Conservation (phyloP, 2,113 vertebrate species). For the Heptranchias perlo region DNA sequence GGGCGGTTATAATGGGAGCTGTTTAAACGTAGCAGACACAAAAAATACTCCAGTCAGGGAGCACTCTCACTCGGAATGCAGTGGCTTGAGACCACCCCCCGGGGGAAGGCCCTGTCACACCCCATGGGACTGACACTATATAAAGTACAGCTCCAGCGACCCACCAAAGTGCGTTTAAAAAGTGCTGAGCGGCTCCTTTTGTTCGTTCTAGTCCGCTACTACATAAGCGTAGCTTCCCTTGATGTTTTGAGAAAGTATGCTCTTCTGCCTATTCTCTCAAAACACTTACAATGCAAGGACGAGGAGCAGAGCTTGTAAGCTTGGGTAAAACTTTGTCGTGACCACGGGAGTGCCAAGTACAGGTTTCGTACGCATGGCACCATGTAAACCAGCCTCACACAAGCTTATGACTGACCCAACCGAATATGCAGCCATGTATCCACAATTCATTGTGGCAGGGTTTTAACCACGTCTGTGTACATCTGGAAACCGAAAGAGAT, state of each 20-base stretch:
- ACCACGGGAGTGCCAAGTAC: neutral
- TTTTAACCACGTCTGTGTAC: neutral
- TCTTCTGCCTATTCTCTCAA: neutral
- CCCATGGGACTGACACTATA: neutral
- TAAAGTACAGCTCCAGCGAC: neutral
- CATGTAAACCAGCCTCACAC: neutral
- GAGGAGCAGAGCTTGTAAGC: neutral
- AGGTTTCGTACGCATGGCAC: neutral
- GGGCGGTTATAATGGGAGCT: neutral
- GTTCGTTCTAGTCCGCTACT: neutral
- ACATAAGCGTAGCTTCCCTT: neutral
- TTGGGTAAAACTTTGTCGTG: neutral
- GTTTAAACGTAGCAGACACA: neutral
- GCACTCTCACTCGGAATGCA: neutral
- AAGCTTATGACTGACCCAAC: neutral
- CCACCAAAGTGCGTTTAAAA: neutral
- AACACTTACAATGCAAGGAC: neutral
- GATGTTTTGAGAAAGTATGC: neutral
- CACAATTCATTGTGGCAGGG: neutral
- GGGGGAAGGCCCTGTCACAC: neutral
- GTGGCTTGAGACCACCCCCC: neutral
- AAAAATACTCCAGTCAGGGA: neutral
- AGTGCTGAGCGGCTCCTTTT: neutral
- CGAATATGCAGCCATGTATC: neutral
- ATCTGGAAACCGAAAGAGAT: neutral